A percentile compares a stretch with the other conserved stretches of the same genome.
Conservation (phyloP, 2,113 vertebrate genomes). For the Hiodon alosoides region DNA sequence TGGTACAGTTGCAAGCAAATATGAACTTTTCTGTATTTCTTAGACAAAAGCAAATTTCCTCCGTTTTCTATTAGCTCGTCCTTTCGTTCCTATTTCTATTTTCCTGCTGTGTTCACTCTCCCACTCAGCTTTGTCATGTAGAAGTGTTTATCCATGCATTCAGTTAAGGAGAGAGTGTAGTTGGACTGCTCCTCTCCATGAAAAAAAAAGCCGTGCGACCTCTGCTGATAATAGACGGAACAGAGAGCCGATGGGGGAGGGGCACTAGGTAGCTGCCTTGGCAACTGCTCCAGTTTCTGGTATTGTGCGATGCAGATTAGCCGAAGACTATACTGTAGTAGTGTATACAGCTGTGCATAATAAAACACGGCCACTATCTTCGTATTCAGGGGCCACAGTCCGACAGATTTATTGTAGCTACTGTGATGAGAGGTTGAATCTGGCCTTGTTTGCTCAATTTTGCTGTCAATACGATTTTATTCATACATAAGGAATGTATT, state of each 20-base stretch:
- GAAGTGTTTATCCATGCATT: constrained; percentile 55
- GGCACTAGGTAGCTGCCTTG: constrained; percentile 65
- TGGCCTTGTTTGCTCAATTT: background rate
- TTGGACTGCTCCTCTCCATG: constrained; percentile 51
- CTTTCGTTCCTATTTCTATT: constrained; percentile 27
- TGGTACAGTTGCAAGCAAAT: background rate
- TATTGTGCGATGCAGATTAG: constrained; percentile 65
- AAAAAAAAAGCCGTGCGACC: constrained; percentile 60
- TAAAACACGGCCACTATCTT: constrained; percentile 22
- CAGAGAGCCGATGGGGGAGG: constrained; percentile 61
- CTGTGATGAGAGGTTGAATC: constrained; percentile 35
- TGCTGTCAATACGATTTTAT: background rate
- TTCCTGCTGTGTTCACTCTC: constrained; percentile 43
- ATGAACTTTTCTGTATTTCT: background rate
- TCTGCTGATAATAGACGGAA: constrained; percentile 69
- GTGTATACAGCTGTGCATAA: constrained; percentile 38
- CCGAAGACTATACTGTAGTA: constrained; percentile 50
- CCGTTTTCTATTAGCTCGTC: background rate
- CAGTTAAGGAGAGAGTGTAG: constrained; percentile 57
- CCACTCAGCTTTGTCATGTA: constrained; percentile 59
- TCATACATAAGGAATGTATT: too few species aligned
- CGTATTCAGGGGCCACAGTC: constrained; percentile 40
- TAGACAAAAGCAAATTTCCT: constrained; percentile 35
- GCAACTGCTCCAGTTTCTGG: constrained; percentile 65
- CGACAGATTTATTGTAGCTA: constrained; percentile 51